Evolutionary conservation across 2,797 vertebrate genomes (phyloP).

Genomic region (Neosilurus mollespiculum): DNA sequence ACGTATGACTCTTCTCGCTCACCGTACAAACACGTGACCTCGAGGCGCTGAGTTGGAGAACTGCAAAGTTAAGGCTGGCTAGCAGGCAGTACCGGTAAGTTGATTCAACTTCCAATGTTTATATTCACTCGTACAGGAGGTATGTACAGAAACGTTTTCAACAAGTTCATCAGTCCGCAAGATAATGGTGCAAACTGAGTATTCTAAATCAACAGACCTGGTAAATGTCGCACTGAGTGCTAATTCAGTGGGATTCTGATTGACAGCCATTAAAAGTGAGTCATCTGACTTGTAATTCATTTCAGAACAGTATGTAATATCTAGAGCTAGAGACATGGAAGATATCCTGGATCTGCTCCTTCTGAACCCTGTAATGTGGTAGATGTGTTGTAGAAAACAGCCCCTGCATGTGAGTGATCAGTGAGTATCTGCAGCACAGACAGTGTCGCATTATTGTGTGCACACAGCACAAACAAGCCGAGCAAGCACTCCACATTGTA

Average conservation of each 20-base stretch:
- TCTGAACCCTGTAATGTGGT: background rate
- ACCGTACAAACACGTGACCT: slow-evolving; percentile 38
- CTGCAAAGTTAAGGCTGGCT: slow-evolving; percentile 19
- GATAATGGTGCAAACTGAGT: background rate
- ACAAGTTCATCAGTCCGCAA: background rate
- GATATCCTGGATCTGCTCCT: slow-evolving; percentile 51
- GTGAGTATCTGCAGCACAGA: background rate
- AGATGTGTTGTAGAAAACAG: background rate
- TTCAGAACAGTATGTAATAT: background rate
- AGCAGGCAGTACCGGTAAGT: slow-evolving; percentile 32
- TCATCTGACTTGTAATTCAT: background rate
- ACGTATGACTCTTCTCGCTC: slow-evolving; percentile 27
- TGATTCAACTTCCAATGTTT: background rate
- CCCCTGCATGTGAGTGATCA: background rate
- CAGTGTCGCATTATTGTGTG: background rate
- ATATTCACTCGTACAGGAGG: background rate
- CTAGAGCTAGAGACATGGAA: too few species aligned
- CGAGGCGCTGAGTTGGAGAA: background rate
- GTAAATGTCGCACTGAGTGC: background rate
- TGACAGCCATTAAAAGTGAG: background rate
- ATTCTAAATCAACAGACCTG: background rate
- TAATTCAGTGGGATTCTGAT: background rate
- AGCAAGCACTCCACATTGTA: slow-evolving; percentile 65
- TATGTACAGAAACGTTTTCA: background rate
- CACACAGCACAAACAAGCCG: slow-evolving; percentile 60